phyloP scores from a whole-genome alignment of 2,113 vertebrate species.

The Urocynchramus pylzowi region DNA sequence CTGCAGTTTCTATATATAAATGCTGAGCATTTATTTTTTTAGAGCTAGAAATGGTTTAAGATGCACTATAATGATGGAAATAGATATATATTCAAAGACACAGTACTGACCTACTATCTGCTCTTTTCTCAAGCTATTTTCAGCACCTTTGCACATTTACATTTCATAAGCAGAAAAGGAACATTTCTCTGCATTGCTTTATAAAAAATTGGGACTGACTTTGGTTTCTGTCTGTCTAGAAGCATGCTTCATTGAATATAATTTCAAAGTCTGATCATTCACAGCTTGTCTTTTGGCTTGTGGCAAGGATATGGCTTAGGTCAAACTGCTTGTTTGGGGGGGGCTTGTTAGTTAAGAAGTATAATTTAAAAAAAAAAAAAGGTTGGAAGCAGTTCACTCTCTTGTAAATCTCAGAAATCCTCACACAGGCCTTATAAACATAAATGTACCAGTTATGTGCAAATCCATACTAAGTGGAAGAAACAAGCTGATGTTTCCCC shows the following conservation, averaged over 20 bases:
- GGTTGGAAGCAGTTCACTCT: not conserved
- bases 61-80: not conserved
- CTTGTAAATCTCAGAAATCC: not conserved
- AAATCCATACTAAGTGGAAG: not conserved
- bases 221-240: conserved; percentile 9
- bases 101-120: conserved; percentile 8
- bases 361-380: not conserved
- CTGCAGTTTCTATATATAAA: conserved; percentile 29
- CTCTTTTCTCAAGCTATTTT: conserved; percentile 28
- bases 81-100: conserved; percentile 9
- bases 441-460: not conserved
- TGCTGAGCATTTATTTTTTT: conserved; percentile 33
- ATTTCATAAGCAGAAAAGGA: conserved; percentile 16
- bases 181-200: conserved; percentile 12
- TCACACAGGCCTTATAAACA: not conserved
- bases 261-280: conserved; percentile 66
- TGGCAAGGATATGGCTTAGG: conserved; percentile 71
- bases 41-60: not conserved
- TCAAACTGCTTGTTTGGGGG: not conserved
- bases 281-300: conserved; percentile 35
- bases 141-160: not conserved
- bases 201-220: not conserved
- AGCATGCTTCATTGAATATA: conserved; percentile 40
- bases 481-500: not conserved
- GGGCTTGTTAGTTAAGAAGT: not conserved